These are phyloP conservation scores for Xenotilapia leptura DNA, from an alignment of 2,113 vertebrate genomes.

Conservation along the genomic window DNA sequence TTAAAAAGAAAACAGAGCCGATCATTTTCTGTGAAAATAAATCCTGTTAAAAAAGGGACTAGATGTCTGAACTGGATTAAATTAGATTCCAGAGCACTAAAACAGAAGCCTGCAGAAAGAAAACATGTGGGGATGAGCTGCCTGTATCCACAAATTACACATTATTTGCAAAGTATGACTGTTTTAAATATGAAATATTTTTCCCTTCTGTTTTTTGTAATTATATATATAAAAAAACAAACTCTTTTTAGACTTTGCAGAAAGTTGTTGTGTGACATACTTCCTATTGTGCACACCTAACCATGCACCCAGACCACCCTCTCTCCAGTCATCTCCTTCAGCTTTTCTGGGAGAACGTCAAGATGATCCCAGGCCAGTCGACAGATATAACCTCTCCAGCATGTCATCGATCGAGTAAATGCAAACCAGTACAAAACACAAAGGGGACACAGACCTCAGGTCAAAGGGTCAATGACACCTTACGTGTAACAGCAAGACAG, in stretches of 20 bases:
- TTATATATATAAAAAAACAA: not conserved
- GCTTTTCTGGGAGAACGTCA: not conserved
- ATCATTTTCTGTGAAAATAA: not conserved
- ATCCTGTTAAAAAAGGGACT: not conserved
- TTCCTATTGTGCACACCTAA: not conserved
- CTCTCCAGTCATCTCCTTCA: not conserved
- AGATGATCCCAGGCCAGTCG: not conserved
- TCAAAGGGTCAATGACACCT: not conserved
- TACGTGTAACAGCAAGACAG: not conserved
- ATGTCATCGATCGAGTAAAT: not conserved
- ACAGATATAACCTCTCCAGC: not conserved
- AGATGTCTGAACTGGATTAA: not conserved
- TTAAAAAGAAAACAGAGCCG: not conserved
- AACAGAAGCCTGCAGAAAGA: not conserved
- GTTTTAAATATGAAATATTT: not conserved
- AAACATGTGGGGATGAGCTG: not conserved
- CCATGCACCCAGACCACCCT: not conserved
- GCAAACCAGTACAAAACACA: not conserved
- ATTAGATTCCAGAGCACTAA: not conserved
- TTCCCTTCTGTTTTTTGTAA: not conserved
- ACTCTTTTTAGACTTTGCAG: not conserved
- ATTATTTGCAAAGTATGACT: not conserved
- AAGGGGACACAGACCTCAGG: not conserved
- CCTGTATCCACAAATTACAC: not conserved
- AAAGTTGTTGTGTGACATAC: not conserved